A percentile compares a stretch with the other conserved stretches of the same genome.
Evolutionary conservation across 2,797 vertebrate species (phyloP).

Genomic region (Myotis daubentonii): DNA sequence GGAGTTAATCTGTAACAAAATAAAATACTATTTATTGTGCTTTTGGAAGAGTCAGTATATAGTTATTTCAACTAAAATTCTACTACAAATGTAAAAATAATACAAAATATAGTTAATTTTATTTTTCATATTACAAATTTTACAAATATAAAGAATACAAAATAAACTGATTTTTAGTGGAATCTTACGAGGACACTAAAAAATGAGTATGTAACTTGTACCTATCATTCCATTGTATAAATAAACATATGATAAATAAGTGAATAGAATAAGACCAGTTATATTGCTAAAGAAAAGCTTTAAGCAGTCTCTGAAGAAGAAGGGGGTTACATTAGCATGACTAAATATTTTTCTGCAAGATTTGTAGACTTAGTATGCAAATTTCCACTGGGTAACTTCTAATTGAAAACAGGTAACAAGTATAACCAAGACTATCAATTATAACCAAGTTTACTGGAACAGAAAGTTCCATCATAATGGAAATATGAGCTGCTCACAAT

Average conservation of each 20-base stretch:
- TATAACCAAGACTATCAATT: background rate
- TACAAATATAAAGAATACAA: background rate
- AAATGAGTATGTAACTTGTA: background rate
- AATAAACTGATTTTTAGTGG: background rate
- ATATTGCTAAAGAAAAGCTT: background rate
- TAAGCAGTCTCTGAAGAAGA: background rate
- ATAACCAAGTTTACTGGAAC: background rate
- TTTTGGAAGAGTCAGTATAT: background rate
- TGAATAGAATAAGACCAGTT: background rate
- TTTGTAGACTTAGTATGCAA: background rate
- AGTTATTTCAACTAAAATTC: slow-evolving; percentile 29
- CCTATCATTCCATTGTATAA: background rate
- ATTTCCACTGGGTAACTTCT: background rate
- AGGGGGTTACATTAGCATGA: background rate
- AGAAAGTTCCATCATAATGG: slow-evolving; percentile 1
- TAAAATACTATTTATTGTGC: background rate
- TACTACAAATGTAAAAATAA: background rate
- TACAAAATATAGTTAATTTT: background rate
- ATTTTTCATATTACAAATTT: background rate
- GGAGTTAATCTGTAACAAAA: background rate
- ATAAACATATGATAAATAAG: background rate
- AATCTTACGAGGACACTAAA: background rate
- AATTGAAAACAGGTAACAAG: background rate
- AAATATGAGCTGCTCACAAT: background rate
- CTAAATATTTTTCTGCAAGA: background rate